A percentile compares a stretch with the other conserved stretches of the same genome.
These are phyloP conservation scores for Himantopus leucocephalus DNA, from an alignment of 2,113 vertebrate species.

Conservation along the genomic window DNA sequence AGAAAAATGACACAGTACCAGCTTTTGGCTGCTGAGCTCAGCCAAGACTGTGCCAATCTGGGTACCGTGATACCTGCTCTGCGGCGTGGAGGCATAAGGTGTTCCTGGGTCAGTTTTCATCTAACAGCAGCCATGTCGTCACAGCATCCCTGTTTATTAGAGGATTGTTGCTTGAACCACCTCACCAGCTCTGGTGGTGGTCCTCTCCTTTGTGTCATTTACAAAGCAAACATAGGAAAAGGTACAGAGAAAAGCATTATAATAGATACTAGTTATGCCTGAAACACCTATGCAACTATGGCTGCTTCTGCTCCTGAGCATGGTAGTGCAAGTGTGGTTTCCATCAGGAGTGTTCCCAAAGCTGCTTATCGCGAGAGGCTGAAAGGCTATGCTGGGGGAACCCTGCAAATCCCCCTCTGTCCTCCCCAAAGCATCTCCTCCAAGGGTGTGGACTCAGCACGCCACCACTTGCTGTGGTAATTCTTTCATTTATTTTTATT, in stretches of 20 bases:
- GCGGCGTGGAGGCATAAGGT: not conserved
- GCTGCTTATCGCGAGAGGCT: rapidly evolving
- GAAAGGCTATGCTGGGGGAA: not conserved
- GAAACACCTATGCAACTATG: not conserved
- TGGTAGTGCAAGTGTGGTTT: not conserved
- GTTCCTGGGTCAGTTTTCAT: not conserved
- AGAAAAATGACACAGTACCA: not conserved
- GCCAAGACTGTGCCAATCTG: not conserved
- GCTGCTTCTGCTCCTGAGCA: not conserved
- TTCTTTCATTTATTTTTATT: not conserved
- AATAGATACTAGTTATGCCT: not conserved
- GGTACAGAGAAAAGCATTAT: not conserved
- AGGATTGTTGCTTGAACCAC: not conserved
- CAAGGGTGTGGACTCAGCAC: not conserved
- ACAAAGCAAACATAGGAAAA: not conserved
- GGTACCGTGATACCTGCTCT: not conserved
- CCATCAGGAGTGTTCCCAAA: not conserved
- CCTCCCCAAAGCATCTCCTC: not conserved
- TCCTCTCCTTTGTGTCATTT: not conserved
- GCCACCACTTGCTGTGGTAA: not conserved
- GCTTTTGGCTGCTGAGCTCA: not conserved
- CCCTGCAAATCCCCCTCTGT: not conserved
- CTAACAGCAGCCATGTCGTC: not conserved
- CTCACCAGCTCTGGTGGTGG: not conserved
- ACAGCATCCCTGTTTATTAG: not conserved